Percentiles rank a stretch among this genome's conserved stretches.
Evolutionary conservation across 2,797 vertebrate species (phyloP).

Genomic region (Hipposideros larvatus): DNA sequence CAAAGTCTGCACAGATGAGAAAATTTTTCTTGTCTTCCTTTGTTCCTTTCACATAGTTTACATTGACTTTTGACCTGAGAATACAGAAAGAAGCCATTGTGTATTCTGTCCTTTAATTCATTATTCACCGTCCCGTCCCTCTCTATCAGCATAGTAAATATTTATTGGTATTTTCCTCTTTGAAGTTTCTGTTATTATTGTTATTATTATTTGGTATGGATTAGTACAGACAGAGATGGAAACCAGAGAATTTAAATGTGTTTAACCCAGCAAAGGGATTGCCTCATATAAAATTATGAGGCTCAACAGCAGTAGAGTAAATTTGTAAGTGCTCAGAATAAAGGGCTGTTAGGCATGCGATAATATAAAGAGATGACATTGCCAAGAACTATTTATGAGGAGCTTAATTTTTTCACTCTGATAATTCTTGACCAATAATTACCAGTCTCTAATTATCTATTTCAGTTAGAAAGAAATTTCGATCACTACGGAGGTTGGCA

Average conservation of each 20-base stretch:
- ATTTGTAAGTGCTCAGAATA: conserved; percentile 85
- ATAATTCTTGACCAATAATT: conserved; percentile 94
- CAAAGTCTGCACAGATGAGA: conserved; percentile 56
- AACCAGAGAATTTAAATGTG: conserved; percentile 60
- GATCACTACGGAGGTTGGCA: conserved; percentile 91
- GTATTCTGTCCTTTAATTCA: conserved; percentile 40
- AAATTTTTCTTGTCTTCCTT: conserved; percentile 75
- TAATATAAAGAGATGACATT: conserved; percentile 88
- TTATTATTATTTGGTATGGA: conserved; percentile 69
- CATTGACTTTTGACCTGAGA: conserved; percentile 83
- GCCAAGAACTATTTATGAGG: conserved; percentile 91
- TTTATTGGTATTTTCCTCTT: conserved; percentile 73
- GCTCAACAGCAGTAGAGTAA: conserved; percentile 84
- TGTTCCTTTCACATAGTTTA: conserved; percentile 81
- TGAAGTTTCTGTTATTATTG: conserved; percentile 54
- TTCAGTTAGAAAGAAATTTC: conserved; percentile 92
- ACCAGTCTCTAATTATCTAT: conserved; percentile 92
- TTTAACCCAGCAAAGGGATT: conserved; percentile 82
- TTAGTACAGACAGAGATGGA: conserved; percentile 59
- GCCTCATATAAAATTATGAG: conserved; percentile 86
- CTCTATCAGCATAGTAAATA: conserved; percentile 73
- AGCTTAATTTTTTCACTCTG: conserved; percentile 92
- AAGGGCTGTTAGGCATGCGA: conserved; percentile 87
- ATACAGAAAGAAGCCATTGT: conserved; percentile 67
- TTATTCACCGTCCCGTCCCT: conserved; percentile 66